These are phyloP conservation scores for Phalloptychus januarius DNA, from an alignment of 2,797 vertebrate species.

Conservation along the genomic window DNA sequence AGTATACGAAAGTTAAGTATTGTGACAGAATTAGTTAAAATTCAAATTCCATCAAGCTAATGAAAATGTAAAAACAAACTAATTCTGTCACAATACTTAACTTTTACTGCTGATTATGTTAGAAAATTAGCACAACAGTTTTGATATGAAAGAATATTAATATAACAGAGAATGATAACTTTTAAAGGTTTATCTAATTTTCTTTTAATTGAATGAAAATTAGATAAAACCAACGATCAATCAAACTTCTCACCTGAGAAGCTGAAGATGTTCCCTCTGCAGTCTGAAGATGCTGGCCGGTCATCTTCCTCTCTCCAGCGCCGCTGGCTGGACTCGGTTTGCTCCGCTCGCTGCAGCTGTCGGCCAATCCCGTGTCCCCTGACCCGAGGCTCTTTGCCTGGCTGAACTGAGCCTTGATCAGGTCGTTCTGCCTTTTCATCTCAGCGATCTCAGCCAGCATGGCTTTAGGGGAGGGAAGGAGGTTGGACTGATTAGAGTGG, in stretches of 20 bases:
- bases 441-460: slow-evolving; percentile 83
- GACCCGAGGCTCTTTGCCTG: slow-evolving; percentile 52
- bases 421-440: slow-evolving; percentile 83
- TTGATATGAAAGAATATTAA: neutral
- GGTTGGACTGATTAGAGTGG: slow-evolving; percentile 20
- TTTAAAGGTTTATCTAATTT: neutral
- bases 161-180: neutral
- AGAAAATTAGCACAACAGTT: neutral
- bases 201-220: neutral
- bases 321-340: slow-evolving; percentile 31
- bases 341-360: slow-evolving; percentile 12
- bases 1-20: too few relatives aligned
- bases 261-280: slow-evolving; percentile 27
- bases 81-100: neutral
- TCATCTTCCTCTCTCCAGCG: slow-evolving; percentile 27
- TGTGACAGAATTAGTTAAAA: too few relatives aligned
- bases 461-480: slow-evolving; percentile 58
- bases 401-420: slow-evolving; percentile 82
- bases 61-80: too few relatives aligned
- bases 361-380: neutral
- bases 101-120: neutral
- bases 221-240: too few relatives aligned
- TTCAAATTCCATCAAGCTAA: too few relatives aligned
- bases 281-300: slow-evolving; percentile 21
- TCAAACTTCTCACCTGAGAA: slow-evolving; percentile 54